Conservation (phyloP, 2,888 invertebrate species). For the Eurytoma californica region DNA sequence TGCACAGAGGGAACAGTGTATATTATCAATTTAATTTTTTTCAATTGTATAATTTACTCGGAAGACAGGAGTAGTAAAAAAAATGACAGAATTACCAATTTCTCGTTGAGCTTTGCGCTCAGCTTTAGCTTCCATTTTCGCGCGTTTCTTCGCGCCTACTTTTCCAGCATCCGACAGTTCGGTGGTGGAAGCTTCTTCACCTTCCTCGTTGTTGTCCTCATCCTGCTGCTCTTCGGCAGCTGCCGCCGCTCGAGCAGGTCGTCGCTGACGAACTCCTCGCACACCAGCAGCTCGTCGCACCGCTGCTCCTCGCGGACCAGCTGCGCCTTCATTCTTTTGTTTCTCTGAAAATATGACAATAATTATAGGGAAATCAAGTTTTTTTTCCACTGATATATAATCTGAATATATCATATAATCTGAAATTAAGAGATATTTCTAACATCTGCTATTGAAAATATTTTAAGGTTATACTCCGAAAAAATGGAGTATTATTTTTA, state of each 20-base stretch:
- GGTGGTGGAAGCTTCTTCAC: constrained; percentile 76
- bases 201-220: constrained; percentile 76
- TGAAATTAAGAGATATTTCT: neutral
- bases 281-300: constrained; percentile 82
- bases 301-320: constrained; percentile 69
- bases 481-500: neutral
- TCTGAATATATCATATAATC: too few species aligned
- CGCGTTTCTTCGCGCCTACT: constrained; percentile 94
- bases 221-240: constrained; percentile 67
- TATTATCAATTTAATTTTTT: too few species aligned
- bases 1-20: neutral
- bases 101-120: constrained; percentile 90
- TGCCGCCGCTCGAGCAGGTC: constrained; percentile 62
- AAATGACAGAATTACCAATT: constrained; percentile 58
- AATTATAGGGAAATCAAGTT: too few species aligned
- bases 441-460: neutral
- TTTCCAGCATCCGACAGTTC: constrained; percentile 79
- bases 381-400: too few species aligned
- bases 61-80: neutral
- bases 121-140: constrained; percentile 94
- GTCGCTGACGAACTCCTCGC: constrained; percentile 76
- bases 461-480: constrained; percentile 18
- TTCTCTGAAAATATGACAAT: constrained; percentile 54
- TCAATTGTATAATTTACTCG: neutral
- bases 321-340: constrained; percentile 70